Base-by-base conservation (phyloP, 2,797 vertebrate species). In the Phaenicophaeus curvirostris region DNA sequence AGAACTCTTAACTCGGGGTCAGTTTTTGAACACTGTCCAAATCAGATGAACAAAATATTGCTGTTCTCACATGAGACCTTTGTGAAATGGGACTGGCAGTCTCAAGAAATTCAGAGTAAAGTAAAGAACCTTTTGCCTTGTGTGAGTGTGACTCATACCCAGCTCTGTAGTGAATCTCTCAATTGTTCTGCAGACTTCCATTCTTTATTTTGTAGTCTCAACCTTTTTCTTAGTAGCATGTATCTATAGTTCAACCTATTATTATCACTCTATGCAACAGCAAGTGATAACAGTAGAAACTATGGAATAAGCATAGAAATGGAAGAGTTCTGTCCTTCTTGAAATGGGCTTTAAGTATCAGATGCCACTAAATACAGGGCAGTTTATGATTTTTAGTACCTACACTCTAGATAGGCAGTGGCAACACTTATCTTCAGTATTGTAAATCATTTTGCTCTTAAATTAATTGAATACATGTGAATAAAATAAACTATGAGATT, bases 1-100 rank as follows among this genome's bases (percentile, higher is more conserved):
- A 93, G 62, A 91, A 89, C 39, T 90, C 69, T 73, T 79, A 90
- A 75, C 55, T 95, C 31, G 61, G 89, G 71, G 68, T 80, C 76
- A 92, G 61, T 82, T 95, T 87, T 77, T 94, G 95, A 93, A 88
- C 55, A 44, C 44, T 59, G 41, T 91, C 62, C 90, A 96, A 95
- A 73, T 89, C 66, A 94, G 51, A 94, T 88, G 73, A 93, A 90
- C 46, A 94, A 94, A 69, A 90, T 69, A 21, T 91, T 95, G 53
- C 69, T 87, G 66, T 93, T 89, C 85, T 87, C 46, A 84, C 67
- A 87, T 2, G 25, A 90, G 79, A 79, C 55, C 63, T 92, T 50
- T 62, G 77, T 95, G 90, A 72, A 89, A 89, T 69, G 71, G 91
- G 93, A 80, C 76, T 59, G 44, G 61, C 18, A 75, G 31, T 78